Evolutionary conservation across 2,113 vertebrate genomes (phyloP), one percentile per base, ranked within the genome.

Genomic region (Tenebrosternarchus preto): DNA sequence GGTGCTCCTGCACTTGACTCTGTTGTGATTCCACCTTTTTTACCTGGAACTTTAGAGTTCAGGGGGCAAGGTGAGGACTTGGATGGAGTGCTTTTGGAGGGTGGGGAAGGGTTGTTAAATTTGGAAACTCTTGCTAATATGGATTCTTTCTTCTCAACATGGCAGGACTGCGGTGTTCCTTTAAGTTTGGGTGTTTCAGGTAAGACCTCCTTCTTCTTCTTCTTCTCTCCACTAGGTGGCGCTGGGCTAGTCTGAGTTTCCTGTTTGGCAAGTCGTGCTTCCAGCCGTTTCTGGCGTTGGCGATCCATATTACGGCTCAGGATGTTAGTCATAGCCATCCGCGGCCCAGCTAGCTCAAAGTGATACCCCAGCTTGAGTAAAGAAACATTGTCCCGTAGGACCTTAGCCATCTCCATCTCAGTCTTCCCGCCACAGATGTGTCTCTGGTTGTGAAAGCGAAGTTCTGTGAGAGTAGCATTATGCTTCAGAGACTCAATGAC

Each of bases 351-450:
- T 84, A 96, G 90, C 87, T 96, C 94, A 0, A 96, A 96, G 77
- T 95, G 94, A 86, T 95, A 96, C 83, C 95, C 95, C 80, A 96
- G 86, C 78, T 96, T 96, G 71, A 96, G 91, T 69, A 96, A 87
- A 0, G 94, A 94, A 77, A 90, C 92, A 86, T 96, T 96, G 25
- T 95, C 94, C 81, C 92, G 93, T 76, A 96, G 90, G 15, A 95
- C 89, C 71, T 91, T 93, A 68, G 94, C 91, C 1, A 96, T 94
- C 90, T 96, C 95, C 95, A 96, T 96, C 89, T 96, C 95, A 0
- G 94, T 94, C 91, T 95, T 95, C 16, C 95, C 95, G 0, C 95
- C 95, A 0, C 94, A 95, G 85, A 96, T 95, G 88, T 96, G 95
- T 5, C 95, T 88, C 89, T 96, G 95, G 88, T 96, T 96, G 87